These are phyloP conservation scores for Mastomys natalensis DNA, from an alignment of 2,113 vertebrate species.

Conservation along the genomic window DNA sequence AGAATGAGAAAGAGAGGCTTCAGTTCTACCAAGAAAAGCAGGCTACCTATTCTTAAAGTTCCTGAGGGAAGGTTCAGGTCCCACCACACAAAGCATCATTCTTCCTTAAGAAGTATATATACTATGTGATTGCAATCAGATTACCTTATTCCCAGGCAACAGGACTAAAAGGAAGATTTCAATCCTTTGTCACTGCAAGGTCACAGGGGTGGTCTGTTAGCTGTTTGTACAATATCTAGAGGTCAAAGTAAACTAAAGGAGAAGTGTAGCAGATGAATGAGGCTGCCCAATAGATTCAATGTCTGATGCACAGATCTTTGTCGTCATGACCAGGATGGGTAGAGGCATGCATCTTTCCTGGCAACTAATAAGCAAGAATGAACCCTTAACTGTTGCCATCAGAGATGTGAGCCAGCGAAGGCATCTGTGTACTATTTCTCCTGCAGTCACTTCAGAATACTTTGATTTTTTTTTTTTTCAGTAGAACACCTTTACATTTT, in stretches of 20 bases:
- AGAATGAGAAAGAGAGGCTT: neutral
- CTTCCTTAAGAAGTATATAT: no score
- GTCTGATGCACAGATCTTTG: neutral
- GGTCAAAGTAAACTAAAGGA: no score
- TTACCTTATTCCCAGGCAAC: neutral
- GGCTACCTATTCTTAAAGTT: no score
- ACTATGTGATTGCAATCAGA: no score
- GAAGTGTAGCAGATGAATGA: neutral
- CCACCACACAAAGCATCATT: neutral
- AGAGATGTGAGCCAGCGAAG: neutral
- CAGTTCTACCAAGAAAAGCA: no score
- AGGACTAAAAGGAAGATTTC: neutral
- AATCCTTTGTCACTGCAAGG: neutral
- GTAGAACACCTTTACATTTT: neutral
- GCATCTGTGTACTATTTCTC: neutral
- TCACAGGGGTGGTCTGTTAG: neutral
- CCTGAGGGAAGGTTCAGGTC: neutral
- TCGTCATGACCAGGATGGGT: neutral
- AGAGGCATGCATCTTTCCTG: neutral
- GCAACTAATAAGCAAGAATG: neutral
- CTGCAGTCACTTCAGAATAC: neutral
- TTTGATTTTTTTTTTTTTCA: slow-evolving; percentile 19
- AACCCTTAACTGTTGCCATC: neutral
- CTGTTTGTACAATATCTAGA: neutral
- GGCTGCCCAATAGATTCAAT: no score